Base-by-base conservation (phyloP, 2,113 vertebrate species). In the Scopus umbretta region DNA sequence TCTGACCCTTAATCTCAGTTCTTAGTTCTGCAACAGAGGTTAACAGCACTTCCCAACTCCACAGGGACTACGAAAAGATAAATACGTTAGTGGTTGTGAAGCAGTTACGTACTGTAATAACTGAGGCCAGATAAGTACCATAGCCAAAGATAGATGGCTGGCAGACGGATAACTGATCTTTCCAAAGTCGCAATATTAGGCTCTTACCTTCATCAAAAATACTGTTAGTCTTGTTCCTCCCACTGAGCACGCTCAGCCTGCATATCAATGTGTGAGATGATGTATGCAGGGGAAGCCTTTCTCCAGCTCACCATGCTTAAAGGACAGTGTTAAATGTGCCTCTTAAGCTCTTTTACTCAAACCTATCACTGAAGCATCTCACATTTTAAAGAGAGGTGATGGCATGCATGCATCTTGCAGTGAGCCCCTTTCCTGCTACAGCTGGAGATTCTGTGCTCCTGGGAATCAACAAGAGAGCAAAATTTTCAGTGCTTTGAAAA, bases 401-500 rank as follows among this genome's bases (percentile, higher is more conserved):
- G 74, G 49, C 66, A 78, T 2, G 8, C 0, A 3, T 66, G 43
- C 42, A 42, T 26, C 71, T 70, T 0, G 0, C 72, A 89, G 19
- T n/a, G 71, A 73, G 56, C 12, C 55, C 45, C 20, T 34, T 42
- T 93, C 40, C 34, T 38, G 49, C 36, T 65, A 8, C 42, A 0
- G 0, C 27, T 38, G 55, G 88, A 80, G 84, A 62, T 71, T 62
- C 23, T 49, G 36, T 21, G 66, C 38, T 70, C n/a, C 52, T 80
- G 30, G 12, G 34, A 89, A 74, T 55, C 53, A 58, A 40, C 10
- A 75, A 65, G 36, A 59, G 36, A 79, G 14, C 5, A 86, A 62
- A 95, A 95, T 79, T 80, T 91, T 80, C 80, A 86, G 80, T 59
- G 89, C 85, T 96, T 74, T 96, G 88, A 71, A 72, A 97, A 95